phyloP scores from a whole-genome alignment of 2,797 vertebrate species.

The Myripristis jacobus region DNA sequence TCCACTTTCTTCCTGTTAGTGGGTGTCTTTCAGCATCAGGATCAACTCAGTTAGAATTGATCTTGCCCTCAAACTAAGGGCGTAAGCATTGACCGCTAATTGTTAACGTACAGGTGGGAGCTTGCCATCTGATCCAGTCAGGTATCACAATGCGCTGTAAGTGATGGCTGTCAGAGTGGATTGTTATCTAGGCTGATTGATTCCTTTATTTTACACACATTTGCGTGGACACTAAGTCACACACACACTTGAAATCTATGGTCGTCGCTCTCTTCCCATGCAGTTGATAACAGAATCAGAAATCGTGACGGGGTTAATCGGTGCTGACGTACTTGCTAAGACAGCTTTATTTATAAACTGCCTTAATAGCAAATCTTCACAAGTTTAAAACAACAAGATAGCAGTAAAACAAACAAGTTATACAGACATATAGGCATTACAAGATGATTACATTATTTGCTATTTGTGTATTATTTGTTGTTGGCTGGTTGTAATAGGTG shows the following conservation, averaged over 20 bases:
- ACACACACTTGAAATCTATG: background rate
- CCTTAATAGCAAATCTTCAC: background rate
- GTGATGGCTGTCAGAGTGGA: constrained; percentile 26
- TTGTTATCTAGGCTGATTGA: constrained; percentile 10
- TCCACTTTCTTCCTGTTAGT: constrained; percentile 45
- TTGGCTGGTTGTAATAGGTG: too few relatives aligned
- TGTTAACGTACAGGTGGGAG: constrained; percentile 38
- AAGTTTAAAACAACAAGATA: background rate
- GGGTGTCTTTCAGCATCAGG: constrained; percentile 43
- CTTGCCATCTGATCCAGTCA: constrained; percentile 47
- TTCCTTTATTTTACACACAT: constrained; percentile 29
- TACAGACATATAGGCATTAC: too few relatives aligned
- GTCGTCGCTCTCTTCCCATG: background rate
- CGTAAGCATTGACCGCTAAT: constrained; percentile 68
- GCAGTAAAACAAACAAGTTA: too few relatives aligned
- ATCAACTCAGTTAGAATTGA: constrained; percentile 69
- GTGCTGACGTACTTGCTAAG: too few relatives aligned
- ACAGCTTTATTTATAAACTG: too few relatives aligned
- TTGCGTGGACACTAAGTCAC: background rate
- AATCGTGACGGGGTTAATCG: too few relatives aligned
- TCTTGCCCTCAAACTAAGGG: constrained; percentile 43
- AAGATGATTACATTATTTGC: too few relatives aligned
- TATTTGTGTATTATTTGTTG: too few relatives aligned
- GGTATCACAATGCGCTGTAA: constrained; percentile 29
- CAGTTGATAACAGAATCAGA: background rate